Evolutionary conservation across 1,140 invertebrate species (phyloP).

Genomic region (Drosophila littoralis): DNA sequence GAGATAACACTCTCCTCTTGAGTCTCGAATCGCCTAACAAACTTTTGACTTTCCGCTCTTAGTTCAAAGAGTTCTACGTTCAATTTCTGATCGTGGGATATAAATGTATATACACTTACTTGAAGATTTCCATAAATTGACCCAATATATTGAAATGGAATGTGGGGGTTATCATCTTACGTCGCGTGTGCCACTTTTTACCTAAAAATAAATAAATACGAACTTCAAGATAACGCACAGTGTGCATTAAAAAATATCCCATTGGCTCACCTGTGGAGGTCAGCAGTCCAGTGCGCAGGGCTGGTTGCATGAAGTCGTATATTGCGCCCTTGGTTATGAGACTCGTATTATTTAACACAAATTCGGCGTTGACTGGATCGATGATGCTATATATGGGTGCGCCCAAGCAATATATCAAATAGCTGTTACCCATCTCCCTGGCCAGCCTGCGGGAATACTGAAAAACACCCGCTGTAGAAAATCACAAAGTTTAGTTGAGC

Average conservation of each 20-base stretch:
- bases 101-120: constrained; percentile 84
- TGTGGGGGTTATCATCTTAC: constrained; percentile 93
- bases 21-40: constrained; percentile 58
- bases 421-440: constrained; percentile 48
- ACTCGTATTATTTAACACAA: constrained; percentile 59
- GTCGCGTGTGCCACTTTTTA: constrained; percentile 90
- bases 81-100: not conserved
- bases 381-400: constrained; percentile 60
- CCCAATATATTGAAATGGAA: constrained; percentile 95
- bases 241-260: not conserved
- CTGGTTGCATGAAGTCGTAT: constrained; percentile 87
- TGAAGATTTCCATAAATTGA: constrained; percentile 90
- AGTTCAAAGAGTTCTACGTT: not conserved
- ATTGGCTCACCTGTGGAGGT: constrained; percentile 86
- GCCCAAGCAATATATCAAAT: constrained; percentile 55
- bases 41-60: constrained; percentile 83
- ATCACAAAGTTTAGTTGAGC: not conserved
- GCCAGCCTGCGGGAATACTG: constrained; percentile 21
- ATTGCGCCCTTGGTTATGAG: constrained; percentile 62
- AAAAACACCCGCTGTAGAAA: constrained; percentile 46
- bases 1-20: constrained; percentile 44
- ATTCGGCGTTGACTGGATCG: constrained; percentile 60
- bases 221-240: not conserved
- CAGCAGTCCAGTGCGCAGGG: constrained; percentile 88
- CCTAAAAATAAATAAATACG: constrained; percentile 16